A percentile compares a stretch with the other conserved stretches of the same genome.
Evolutionary conservation across 2,888 invertebrate genomes (phyloP).

Genomic region (Masnerella sp.): DNA sequence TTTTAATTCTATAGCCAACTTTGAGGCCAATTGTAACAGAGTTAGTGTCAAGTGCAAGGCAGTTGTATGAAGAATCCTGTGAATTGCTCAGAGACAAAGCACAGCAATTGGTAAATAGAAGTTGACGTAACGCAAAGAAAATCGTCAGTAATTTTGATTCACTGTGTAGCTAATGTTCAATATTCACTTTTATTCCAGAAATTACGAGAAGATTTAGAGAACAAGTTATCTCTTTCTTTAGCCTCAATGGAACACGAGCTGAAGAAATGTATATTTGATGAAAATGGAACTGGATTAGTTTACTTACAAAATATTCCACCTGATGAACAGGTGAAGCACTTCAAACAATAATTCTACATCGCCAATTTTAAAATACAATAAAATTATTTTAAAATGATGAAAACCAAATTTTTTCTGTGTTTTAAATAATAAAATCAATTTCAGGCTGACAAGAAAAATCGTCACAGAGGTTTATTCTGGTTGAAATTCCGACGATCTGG

Average conservation of each 20-base stretch:
- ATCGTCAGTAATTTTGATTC: background rate
- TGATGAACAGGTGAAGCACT: slow-evolving; percentile 78
- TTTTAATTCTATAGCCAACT: slow-evolving; percentile 79
- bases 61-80: slow-evolving; percentile 87
- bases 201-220: slow-evolving; percentile 83
- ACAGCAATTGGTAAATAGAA: slow-evolving; percentile 79
- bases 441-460: slow-evolving; percentile 74
- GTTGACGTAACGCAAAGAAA: background rate
- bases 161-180: no score
- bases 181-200: slow-evolving; percentile 76
- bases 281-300: slow-evolving; percentile 79
- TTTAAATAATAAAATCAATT: background rate
- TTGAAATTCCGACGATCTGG: slow-evolving; percentile 81
- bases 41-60: slow-evolving; percentile 82
- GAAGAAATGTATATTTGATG: slow-evolving; percentile 83
- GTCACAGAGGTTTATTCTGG: slow-evolving; percentile 83
- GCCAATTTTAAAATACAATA: background rate
- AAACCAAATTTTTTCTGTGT: no score
- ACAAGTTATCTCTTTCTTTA: slow-evolving; percentile 83
- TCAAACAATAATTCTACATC: slow-evolving; percentile 1
- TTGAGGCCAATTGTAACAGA: slow-evolving; percentile 87
- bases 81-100: slow-evolving; percentile 84
- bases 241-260: slow-evolving; percentile 86
- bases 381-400: no score
- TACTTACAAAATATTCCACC: slow-evolving; percentile 79